phyloP scores from a whole-genome alignment of 1,140 invertebrate genomes.

The Aphidius gifuensis region DNA sequence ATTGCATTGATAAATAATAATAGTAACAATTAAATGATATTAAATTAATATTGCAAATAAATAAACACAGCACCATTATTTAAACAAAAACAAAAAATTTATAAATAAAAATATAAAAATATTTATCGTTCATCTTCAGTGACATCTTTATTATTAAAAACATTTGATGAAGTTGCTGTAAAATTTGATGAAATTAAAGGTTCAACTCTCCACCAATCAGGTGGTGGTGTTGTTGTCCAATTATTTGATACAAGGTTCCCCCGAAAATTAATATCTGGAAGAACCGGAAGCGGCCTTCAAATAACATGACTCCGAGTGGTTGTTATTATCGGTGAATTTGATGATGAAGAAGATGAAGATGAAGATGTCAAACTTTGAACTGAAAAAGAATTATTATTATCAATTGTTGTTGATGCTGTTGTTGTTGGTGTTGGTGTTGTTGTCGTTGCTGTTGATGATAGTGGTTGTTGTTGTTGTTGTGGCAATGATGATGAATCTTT shows the following conservation, averaged over 20 bases:
- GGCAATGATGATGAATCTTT: conserved; percentile 37
- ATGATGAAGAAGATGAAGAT: conserved; percentile 3
- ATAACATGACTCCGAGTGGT: conserved; percentile 62
- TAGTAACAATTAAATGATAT: too few species aligned
- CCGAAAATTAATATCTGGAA: conserved; percentile 59
- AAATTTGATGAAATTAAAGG: conserved; percentile 44
- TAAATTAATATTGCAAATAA: too few species aligned
- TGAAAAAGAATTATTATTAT: conserved; percentile 41
- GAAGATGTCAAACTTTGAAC: conserved; percentile 46
- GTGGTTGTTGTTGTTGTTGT: conserved; percentile 25
- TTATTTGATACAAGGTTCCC: conserved; percentile 50
- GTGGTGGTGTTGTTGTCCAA: conserved; percentile 33
- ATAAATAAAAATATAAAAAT: too few species aligned
- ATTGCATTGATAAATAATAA: too few species aligned
- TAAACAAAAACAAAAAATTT: conserved; percentile 4
- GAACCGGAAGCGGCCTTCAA: conserved; percentile 80
- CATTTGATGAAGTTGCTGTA: conserved; percentile 24
- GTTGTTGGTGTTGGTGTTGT: conserved; percentile 20
- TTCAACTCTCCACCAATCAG: conserved; percentile 51
- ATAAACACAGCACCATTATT: too few species aligned
- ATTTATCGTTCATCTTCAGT: conserved; percentile 20
- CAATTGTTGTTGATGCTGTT: conserved; percentile 10
- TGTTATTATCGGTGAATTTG: conserved; percentile 39
- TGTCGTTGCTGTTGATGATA: conserved; percentile 14
- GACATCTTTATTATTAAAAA: conserved; percentile 5